A percentile compares a stretch with the other conserved stretches of the same genome.
These are phyloP conservation scores for Sinosuthora webbiana DNA, from an alignment of 2,113 vertebrate genomes.

Conservation along the genomic window DNA sequence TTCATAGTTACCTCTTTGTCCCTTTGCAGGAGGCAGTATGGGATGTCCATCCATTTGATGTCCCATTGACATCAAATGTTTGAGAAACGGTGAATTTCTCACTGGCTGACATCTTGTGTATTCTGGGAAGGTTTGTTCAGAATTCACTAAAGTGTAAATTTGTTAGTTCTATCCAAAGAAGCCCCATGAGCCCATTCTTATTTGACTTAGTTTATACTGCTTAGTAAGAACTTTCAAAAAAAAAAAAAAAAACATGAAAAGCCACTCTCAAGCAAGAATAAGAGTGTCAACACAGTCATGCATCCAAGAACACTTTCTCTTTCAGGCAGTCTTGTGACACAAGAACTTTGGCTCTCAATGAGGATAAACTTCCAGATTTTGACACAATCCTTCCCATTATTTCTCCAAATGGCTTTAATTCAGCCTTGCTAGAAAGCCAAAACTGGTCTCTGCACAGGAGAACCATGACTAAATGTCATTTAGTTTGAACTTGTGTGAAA, in stretches of 20 bases:
- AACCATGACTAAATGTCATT: slow-evolving; percentile 28
- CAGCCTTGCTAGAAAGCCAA: slow-evolving; percentile 29
- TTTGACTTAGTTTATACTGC: slow-evolving; percentile 29
- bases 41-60: not conserved
- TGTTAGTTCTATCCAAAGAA: slow-evolving; percentile 32
- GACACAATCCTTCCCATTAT: slow-evolving; percentile 25
- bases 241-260: not conserved
- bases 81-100: not conserved
- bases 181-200: slow-evolving; percentile 28
- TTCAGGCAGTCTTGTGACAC: slow-evolving; percentile 43
- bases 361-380: slow-evolving; percentile 45
- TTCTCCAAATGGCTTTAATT: slow-evolving; percentile 31
- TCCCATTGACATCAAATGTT: not conserved
- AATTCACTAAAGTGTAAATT: slow-evolving; percentile 31
- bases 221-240: slow-evolving; percentile 17
- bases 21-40: not conserved
- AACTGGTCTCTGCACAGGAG: not conserved
- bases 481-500: slow-evolving; percentile 11
- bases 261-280: slow-evolving; percentile 33
- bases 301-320: slow-evolving; percentile 48
- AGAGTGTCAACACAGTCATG: slow-evolving; percentile 42
- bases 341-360: slow-evolving; percentile 20
- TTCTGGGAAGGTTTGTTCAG: slow-evolving; percentile 10
- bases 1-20: not conserved
- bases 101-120: not conserved